phyloP scores from a whole-genome alignment of 2,113 vertebrate genomes.

The Vicugna pacos region DNA sequence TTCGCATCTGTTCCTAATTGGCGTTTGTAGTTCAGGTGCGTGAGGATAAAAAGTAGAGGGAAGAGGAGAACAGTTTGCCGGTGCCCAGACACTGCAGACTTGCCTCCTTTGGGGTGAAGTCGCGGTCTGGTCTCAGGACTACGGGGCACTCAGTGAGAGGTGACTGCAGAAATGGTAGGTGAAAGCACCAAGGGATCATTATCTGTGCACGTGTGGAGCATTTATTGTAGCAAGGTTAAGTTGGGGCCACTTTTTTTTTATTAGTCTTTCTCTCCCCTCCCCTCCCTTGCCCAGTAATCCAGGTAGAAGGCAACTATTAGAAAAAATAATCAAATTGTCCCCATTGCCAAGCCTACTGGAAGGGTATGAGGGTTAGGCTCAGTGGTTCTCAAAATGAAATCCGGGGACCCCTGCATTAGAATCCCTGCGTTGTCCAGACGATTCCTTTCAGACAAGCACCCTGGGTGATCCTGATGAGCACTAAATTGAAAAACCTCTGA shows the following conservation, averaged over 20 bases:
- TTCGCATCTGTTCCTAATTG: conserved; percentile 47
- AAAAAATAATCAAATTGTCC: conserved; percentile 23
- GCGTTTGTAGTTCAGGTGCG: conserved; percentile 22
- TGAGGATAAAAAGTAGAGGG: background rate
- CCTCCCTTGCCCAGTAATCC: background rate
- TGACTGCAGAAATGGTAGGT: background rate
- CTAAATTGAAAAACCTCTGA: background rate
- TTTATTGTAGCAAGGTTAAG: conserved; percentile 24
- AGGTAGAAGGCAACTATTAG: conserved; percentile 8
- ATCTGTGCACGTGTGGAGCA: conserved; percentile 13
- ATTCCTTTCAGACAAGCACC: conserved; percentile 43
- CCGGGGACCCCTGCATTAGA: background rate
- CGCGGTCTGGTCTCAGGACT: conserved; percentile 30
- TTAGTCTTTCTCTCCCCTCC: background rate
- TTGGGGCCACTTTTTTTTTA: background rate
- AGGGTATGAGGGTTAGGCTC: background rate
- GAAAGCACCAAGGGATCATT: background rate
- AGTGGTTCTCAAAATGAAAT: conserved; percentile 41
- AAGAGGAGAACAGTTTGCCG: background rate
- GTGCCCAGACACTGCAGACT: background rate
- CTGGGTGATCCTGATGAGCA: background rate
- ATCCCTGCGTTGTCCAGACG: background rate
- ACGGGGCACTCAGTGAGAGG: conserved; percentile 26
- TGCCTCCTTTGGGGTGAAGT: background rate
- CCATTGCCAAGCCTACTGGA: background rate